These are phyloP conservation scores for Heteromurus nitidus DNA, from an alignment of 2,888 invertebrate genomes.

Conservation along the genomic window DNA sequence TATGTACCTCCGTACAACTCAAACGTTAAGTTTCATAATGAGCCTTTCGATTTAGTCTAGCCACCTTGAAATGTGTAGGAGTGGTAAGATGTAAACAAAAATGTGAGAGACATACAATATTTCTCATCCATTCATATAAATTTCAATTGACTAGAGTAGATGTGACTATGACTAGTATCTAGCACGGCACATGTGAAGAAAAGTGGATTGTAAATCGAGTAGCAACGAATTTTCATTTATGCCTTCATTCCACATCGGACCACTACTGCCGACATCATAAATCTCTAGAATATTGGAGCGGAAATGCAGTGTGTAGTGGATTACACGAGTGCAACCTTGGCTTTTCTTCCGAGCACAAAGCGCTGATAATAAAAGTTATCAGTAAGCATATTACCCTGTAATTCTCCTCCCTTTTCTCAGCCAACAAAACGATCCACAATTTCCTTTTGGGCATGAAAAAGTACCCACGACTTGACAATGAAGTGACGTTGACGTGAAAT, in stretches of 20 bases:
- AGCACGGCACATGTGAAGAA: too few relatives aligned
- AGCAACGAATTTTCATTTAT: constrained; percentile 6
- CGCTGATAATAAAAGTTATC: constrained; percentile 44
- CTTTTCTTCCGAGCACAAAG: constrained; percentile 15
- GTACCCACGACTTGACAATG: background rate
- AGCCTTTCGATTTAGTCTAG: too few relatives aligned
- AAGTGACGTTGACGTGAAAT: constrained; percentile 34
- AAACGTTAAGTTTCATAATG: too few relatives aligned
- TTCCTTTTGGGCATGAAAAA: constrained; percentile 11
- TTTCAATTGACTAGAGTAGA: too few relatives aligned
- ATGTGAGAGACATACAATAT: too few relatives aligned
- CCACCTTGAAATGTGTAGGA: too few relatives aligned
- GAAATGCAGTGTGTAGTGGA: constrained; percentile 51
- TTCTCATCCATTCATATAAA: too few relatives aligned
- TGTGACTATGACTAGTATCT: too few relatives aligned
- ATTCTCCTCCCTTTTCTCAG: background rate
- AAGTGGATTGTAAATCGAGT: constrained; percentile 52
- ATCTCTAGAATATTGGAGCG: constrained; percentile 52
- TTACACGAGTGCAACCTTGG: constrained; percentile 50
- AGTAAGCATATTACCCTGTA: background rate
- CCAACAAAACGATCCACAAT: constrained; percentile 4
- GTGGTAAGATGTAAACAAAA: too few relatives aligned
- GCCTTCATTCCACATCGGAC: constrained; percentile 29
- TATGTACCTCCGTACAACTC: too few relatives aligned
- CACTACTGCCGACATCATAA: constrained; percentile 53